These are phyloP conservation scores for Crotalus tigris DNA, from an alignment of 2,113 vertebrate species.

Conservation along the genomic window DNA sequence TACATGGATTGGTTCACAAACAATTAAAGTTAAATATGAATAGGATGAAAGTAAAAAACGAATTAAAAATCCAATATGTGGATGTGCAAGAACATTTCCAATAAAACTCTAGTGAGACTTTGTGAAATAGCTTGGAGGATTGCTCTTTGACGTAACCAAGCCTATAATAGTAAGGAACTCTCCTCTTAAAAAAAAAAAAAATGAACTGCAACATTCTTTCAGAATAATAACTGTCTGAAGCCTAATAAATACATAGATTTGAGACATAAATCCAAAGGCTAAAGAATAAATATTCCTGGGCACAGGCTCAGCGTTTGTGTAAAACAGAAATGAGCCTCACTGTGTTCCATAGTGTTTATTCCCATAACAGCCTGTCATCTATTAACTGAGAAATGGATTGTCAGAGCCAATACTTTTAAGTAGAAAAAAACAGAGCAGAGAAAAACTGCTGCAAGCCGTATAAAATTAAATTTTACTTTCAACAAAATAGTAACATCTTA, in stretches of 20 bases:
- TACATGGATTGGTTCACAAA: background rate
- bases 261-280: background rate
- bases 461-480: constrained; percentile 18
- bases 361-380: background rate
- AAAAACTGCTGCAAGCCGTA: constrained; percentile 27
- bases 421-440: constrained; percentile 18
- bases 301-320: background rate
- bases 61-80: background rate
- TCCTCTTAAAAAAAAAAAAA: background rate
- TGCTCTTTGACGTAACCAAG: background rate
- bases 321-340: background rate
- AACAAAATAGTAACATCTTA: constrained; percentile 1
- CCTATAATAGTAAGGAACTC: constrained; percentile 1
- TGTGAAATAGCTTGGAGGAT: constrained; percentile 9
- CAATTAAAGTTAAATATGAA: constrained; percentile 11
- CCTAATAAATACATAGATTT: background rate
- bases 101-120: constrained; percentile 14
- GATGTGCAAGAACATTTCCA: background rate
- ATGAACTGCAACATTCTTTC: background rate
- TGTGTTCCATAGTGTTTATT: background rate
- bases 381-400: constrained; percentile 45
- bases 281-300: background rate
- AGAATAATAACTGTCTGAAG: background rate
- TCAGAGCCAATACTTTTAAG: constrained; percentile 40
- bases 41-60: background rate